Base-by-base conservation (phyloP, 2,888 invertebrate genomes). In the Keiferia lycopersicella region DNA sequence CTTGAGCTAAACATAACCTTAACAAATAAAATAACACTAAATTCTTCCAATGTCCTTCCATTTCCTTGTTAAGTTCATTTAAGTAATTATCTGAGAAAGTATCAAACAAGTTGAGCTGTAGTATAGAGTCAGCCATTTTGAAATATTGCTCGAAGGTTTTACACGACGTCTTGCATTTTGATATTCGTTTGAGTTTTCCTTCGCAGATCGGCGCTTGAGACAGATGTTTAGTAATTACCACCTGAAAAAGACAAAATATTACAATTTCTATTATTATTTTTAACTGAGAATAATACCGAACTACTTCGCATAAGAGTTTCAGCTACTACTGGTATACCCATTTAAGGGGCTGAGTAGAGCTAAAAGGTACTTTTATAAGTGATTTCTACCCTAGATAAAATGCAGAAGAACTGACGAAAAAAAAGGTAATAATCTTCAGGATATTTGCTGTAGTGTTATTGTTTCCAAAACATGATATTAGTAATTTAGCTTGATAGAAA, bases 11-110 rank as follows among this genome's bases (percentile, higher is more conserved):
- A 66, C 94, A 92, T 75, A 96, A 92, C 67, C 97, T 93, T 53
- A 98, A 77, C 71, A 96, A 92, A 90, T 96, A 96, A 83, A 97
- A 98, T 62, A 95, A 78, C 68, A 95, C 93, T 64, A 97, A 87
- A 76, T 94, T 93, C 74, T 93, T 89, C 79, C 92, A 89, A 50
- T 93, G 86, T 65, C 69, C 69, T 71, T 83, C 77, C 65, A 79
- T 74, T 51, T 75, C 71, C 60, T 69, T 69, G 53, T 75, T 66
- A 64, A 84, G 66, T 69, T 82, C 80, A 65, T 65, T 68, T 26
- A 82, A 70, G 68, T 78, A 79, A 66, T 68, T 75, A 64, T 70
- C 74, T 53, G 83, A 68, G 66, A 89, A 81, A 20, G 91, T 84
- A 65, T 93, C 81, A 67, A 82, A 81, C 0, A 92, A 70, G 61